Evolutionary conservation across 92 coral and sea anemone genomes (phyloP), one percentile per base, ranked within the genome.

Genomic region (Pocillopora meandrina): DNA sequence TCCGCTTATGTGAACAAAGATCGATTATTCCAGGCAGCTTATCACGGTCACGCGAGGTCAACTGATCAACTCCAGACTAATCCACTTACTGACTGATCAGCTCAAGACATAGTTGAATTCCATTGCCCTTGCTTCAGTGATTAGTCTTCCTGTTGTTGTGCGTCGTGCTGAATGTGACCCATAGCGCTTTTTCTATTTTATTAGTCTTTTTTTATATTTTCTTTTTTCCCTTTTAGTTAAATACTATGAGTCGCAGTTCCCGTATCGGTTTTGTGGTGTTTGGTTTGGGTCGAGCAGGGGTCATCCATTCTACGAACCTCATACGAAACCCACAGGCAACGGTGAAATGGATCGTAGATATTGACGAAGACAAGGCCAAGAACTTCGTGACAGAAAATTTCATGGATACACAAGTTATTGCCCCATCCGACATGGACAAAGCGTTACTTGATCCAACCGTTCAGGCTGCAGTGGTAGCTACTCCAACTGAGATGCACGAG

Each of bases 271-370:
- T 97, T 17, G 94, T 87, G 1, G 63, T 97, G 58, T 91, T 94
- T 59, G 99, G 95, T 8, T 65, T 97, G 23, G 99, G 99, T 2
- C 93, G 99, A 11, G 97, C 95, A 0, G 99, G 99, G 1, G 69
- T 77, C n/a, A 92, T 97, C 56, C 99, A 97, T 74, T 94, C 91
- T 3, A 61, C 52, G 8, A 97, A 91, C 78, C 65, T 92, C 34
- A 55, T 80, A 2, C 67, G 87, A 49, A 92, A 88, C 81, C 83
- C 62, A 14, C 91, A 95, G 77, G 85, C 90, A 33, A 90, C 89
- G 20, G 78, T 97, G 11, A 92, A 85, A 74, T 97, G 90, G 83
- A 79, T 97, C 21, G 95, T 97, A 55, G 99, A 97, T 64, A 85
- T 89, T 65, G 93, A 92, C 71, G 80, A 87, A 10, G 79, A 52